Evolutionary conservation across 2,888 invertebrate genomes (phyloP).

Genomic region (Mesoligia furuncula): DNA sequence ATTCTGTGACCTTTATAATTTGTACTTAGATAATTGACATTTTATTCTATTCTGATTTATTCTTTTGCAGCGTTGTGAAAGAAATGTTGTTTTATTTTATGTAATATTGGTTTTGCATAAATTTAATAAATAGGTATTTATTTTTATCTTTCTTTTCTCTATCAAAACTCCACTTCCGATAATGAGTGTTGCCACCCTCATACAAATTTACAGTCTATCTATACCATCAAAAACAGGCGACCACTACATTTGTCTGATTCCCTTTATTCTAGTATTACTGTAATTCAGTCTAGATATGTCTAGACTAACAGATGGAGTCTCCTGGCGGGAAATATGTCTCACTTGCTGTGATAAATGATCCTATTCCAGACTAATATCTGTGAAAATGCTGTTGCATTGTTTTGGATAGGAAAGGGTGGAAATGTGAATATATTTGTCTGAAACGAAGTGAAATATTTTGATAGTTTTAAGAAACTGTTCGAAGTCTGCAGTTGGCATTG

Average conservation of each 20-base stretch:
- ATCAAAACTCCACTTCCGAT: background rate
- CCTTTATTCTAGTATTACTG: constrained; percentile 40
- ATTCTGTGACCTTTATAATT: background rate
- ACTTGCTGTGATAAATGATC: constrained; percentile 53
- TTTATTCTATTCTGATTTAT: background rate
- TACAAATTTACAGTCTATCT: background rate
- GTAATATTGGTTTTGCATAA: no score
- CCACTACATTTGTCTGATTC: constrained; percentile 33
- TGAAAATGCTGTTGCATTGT: constrained; percentile 42
- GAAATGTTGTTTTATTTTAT: background rate
- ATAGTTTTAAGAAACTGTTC: background rate
- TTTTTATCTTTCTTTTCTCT: background rate
- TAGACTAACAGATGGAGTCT: constrained; percentile 62
- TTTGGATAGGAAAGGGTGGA: constrained; percentile 4
- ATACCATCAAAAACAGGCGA: constrained; percentile 11
- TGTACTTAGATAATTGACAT: background rate
- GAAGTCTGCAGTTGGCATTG: constrained; percentile 4
- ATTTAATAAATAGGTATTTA: background rate
- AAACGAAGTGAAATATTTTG: constrained; percentile 13
- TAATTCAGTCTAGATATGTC: constrained; percentile 52
- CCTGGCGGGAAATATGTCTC: constrained; percentile 46
- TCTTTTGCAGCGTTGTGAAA: background rate
- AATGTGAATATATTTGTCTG: constrained; percentile 10
- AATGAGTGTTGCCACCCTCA: background rate
- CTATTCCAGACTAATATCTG: constrained; percentile 43